Conservation (phyloP, 2,888 invertebrate genomes). For the Drosophila subquinaria region DNA sequence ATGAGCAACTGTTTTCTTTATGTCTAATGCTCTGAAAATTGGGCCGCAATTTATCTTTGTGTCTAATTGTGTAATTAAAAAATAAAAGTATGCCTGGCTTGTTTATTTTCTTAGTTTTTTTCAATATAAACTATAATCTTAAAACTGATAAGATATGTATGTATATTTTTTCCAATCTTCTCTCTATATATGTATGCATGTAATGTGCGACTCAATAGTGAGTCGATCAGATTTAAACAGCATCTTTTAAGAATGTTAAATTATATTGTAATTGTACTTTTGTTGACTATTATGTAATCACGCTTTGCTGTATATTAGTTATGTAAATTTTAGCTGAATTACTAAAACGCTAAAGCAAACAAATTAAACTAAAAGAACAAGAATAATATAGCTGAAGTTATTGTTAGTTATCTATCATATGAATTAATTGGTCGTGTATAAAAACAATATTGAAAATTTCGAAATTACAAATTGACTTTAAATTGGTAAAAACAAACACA, state of each 20-base stretch:
- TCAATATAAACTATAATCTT: conserved; percentile 27
- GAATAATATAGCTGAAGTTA: conserved; percentile 56
- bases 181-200: conserved; percentile 48
- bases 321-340: conserved; percentile 69
- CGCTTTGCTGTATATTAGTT: conserved; percentile 81
- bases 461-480: conserved; percentile 41
- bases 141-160: conserved; percentile 9
- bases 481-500: conserved; percentile 41
- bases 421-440: conserved; percentile 54
- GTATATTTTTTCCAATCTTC: conserved; percentile 41
- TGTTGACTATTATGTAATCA: conserved; percentile 82
- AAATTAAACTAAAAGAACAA: conserved; percentile 34
- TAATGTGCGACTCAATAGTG: conserved; percentile 26
- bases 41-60: conserved; percentile 52
- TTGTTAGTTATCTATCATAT: conserved; percentile 75
- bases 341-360: conserved; percentile 27
- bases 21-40: conserved; percentile 18
- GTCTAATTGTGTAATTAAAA: conserved; percentile 56
- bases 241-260: conserved; percentile 35
- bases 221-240: conserved; percentile 13
- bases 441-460: conserved; percentile 46
- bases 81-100: conserved; percentile 45
- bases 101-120: conserved; percentile 51
- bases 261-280: conserved; percentile 72
- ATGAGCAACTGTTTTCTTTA: conserved; percentile 56